phyloP scores from a whole-genome alignment of 2,113 vertebrate species.

The Rhinolophus ferrumequinum region DNA sequence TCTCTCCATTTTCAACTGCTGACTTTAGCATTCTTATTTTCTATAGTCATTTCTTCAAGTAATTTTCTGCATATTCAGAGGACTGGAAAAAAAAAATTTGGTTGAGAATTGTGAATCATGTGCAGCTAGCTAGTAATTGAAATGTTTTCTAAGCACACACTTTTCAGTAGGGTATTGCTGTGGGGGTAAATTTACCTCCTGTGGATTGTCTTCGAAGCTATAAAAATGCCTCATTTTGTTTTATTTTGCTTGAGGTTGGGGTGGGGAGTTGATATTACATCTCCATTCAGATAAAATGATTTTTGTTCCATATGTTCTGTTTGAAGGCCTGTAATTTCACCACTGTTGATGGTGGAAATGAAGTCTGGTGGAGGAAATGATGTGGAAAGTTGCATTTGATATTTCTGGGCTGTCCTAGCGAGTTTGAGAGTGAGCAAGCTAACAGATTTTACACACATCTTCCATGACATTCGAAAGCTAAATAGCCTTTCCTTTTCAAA shows the following conservation, averaged over 20 bases:
- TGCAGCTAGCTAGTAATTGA: slow-evolving; percentile 68
- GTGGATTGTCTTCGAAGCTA: slow-evolving; percentile 59
- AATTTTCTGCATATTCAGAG: slow-evolving; percentile 74
- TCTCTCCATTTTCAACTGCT: slow-evolving; percentile 44
- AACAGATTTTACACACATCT: slow-evolving; percentile 76
- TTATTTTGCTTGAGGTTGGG: slow-evolving; percentile 64
- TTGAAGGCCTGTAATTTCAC: slow-evolving; percentile 69
- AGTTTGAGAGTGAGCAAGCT: slow-evolving; percentile 2
- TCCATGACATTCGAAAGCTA: slow-evolving; percentile 73
- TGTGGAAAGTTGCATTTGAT: slow-evolving; percentile 66
- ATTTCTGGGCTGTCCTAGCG: slow-evolving; percentile 53
- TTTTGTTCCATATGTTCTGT: slow-evolving; percentile 67
- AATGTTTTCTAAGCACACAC: slow-evolving; percentile 56
- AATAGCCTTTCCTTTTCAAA: slow-evolving; percentile 74
- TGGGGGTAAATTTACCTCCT: slow-evolving; percentile 52
- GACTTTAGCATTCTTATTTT: slow-evolving; percentile 55
- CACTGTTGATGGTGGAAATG: slow-evolving; percentile 73
- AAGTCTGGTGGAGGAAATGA: slow-evolving; percentile 66
- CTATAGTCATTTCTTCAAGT: slow-evolving; percentile 64
- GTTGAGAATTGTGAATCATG: slow-evolving; percentile 65
- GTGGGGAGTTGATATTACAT: slow-evolving; percentile 30
- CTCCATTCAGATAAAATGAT: slow-evolving; percentile 70
- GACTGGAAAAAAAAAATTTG: background rate
- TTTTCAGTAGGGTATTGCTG: slow-evolving; percentile 50
- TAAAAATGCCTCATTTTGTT: slow-evolving; percentile 71